A percentile compares a stretch with the other conserved stretches of the same genome.
Conservation (phyloP, 2,888 invertebrate species). For the Kryphioiulus occultus region DNA sequence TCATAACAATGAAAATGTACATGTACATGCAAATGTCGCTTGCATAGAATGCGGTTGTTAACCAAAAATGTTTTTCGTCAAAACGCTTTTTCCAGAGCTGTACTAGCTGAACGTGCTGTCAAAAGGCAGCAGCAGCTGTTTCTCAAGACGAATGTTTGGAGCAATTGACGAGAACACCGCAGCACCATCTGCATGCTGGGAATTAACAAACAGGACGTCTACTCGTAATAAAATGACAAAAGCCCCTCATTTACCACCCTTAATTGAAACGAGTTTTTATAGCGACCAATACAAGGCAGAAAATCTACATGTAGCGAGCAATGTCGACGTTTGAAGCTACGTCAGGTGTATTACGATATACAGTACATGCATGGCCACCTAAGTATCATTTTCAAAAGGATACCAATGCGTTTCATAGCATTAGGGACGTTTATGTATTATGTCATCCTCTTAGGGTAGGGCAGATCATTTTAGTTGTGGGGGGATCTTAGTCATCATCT, state of each 20-base stretch:
- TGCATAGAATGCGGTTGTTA: neutral
- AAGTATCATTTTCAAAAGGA: too few relatives aligned
- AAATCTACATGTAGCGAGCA: too few relatives aligned
- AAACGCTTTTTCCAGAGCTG: neutral
- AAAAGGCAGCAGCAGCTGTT: neutral
- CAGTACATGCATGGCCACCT: too few relatives aligned
- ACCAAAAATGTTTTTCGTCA: neutral
- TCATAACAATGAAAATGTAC: neutral
- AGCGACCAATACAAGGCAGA: too few relatives aligned
- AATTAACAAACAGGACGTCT: neutral
- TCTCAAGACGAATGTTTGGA: conserved; percentile 4
- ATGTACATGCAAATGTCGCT: neutral
- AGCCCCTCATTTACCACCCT: neutral
- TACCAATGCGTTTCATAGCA: too few relatives aligned
- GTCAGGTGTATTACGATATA: too few relatives aligned
- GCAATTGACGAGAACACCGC: neutral
- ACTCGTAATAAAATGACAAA: conserved; percentile 9
- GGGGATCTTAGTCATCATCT: too few relatives aligned
- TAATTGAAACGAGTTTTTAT: neutral
- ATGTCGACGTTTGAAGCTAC: too few relatives aligned
- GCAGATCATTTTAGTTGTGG: too few relatives aligned
- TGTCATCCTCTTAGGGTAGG: too few relatives aligned
- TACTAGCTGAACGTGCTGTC: neutral
- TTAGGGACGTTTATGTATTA: too few relatives aligned
- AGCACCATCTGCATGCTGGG: neutral